Evolutionary conservation across 2,113 vertebrate genomes (phyloP), one percentile per base, ranked within the genome.

Genomic region (Engystomops pustulosus): DNA sequence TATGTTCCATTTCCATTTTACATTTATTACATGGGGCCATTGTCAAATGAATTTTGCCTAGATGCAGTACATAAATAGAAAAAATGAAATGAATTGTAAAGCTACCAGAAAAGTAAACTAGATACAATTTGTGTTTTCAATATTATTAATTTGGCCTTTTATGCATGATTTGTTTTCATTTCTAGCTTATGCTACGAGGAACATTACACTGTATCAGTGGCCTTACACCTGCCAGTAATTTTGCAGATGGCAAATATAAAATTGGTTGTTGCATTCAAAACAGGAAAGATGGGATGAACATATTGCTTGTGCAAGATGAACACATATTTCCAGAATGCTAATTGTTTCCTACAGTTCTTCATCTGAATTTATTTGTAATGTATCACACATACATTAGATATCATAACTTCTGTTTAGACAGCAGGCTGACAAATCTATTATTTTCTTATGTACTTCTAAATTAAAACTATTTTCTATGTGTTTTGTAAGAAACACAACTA

Each of bases 231-330:
- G 65, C 65, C 47, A 70, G 79, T 70, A 70, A 49, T 47, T 47
- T 65, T 70, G 53, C 79, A 81, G 45, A 81, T 70, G 79, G 45
- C 79, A 80, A 32, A 68, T 80, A 23, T 70, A 81, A 70, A 81
- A 36, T 49, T 20, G 65, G 41, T 53, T 81, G 30, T 68, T 81
- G 47, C 65, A 81, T 70, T 53, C 27, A 70, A 69, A 81, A 70
- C 25, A 47, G 45, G 41, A 81, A 69, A 53, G n/a, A 70, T 70
- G 47, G 12, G 12, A 70, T 70, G 62, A 81, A 81, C 79, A 81
- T 81, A 81, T 80, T 81, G 65, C 65, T 70, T 36, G 45, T 70
- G 65, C 6, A 70, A 68, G 60, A 38, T 53, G 65, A 70, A 69
- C 45, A 51, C 65, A 70, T 36, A 69, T 70, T 81, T 47, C n/a